Evolutionary conservation across 2,888 invertebrate species (phyloP), one percentile per base, ranked within the genome.

Genomic region (Ennomos quercinarius): DNA sequence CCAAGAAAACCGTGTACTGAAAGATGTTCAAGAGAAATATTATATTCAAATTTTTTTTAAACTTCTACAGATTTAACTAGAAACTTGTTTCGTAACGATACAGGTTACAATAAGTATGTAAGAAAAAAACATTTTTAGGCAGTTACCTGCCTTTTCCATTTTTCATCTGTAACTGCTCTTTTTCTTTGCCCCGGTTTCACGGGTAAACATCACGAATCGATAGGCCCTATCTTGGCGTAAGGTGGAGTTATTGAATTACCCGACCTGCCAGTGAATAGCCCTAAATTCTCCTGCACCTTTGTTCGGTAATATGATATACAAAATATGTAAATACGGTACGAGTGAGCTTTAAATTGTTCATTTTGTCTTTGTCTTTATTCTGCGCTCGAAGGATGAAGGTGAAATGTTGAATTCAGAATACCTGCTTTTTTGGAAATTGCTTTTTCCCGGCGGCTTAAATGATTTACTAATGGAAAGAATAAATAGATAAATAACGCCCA

Each of bases 171-270:
- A 27, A 6, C 3, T 27, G 49, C 40, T 42, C 60, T 47, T 57
- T 43, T 56, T 77, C 78, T 76, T 53, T 76, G 74, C 43, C 43
- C 51, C 61, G 8, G 36, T n/a, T 46, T 73, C 64, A 50, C 67
- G 81, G 79, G 83, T 80, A 82, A 85, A 84, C 83, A 84, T 85
- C 78, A 82, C 76, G 70, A 84, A 86, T 84, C 85, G 79, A 87
- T 86, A 81, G 66, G 72, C 77, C 83, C 82, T 83, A 86, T 84
- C 84, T 61, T 67, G 67, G 66, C 65, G 71, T 73, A 61, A 71
- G 68, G 73, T 62, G 59, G 66, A 66, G 78, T 83, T 86, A 86
- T 86, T 84, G 82, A 86, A 85, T 87, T 84, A 83, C 81, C 70
- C 67, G 58, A 73, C 71, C 74, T 75, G 68, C 71, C 66, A 57